A percentile compares a stretch with the other conserved stretches of the same genome.
These are phyloP conservation scores for Fregata magnificens DNA, from an alignment of 2,113 vertebrate genomes.

Conservation along the genomic window DNA sequence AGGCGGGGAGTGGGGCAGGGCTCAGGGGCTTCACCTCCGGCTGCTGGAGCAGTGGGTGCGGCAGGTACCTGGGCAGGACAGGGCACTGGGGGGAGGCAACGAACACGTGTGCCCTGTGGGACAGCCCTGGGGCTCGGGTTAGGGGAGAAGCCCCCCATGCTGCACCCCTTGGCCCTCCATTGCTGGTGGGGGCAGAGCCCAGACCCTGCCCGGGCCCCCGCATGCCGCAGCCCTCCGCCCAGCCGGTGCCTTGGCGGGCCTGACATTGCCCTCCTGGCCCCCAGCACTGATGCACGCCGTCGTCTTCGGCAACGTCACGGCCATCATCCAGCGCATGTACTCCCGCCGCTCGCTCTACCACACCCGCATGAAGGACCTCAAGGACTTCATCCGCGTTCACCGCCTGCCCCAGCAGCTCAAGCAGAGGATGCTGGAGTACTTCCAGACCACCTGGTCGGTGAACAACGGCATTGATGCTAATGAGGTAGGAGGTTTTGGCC, in stretches of 20 bases:
- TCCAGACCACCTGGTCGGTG: slow-evolving; percentile 97
- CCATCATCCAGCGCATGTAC: slow-evolving; percentile 99
- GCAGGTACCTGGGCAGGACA: neutral
- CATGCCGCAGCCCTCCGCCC: too few relatives aligned
- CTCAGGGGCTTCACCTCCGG: neutral
- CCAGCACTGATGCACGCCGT: slow-evolving; percentile 96
- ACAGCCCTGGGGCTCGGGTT: neutral
- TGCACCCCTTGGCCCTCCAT: fast-evolving
- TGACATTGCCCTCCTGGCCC: neutral
- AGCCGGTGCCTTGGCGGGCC: fast-evolving
- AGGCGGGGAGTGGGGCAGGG: slow-evolving; percentile 18
- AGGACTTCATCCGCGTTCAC: slow-evolving; percentile 94
- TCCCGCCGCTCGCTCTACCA: slow-evolving; percentile 95
- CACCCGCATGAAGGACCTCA: slow-evolving; percentile 95
- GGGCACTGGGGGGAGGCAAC: neutral
- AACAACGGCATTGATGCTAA: slow-evolving; percentile 96
- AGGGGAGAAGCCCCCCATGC: neutral
- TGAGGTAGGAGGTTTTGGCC: slow-evolving; percentile 73
- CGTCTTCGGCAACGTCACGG: slow-evolving; percentile 95
- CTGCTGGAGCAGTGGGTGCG: fast-evolving
- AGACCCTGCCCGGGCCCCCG: neutral
- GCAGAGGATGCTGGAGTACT: slow-evolving; percentile 95
- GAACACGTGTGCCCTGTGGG: fast-evolving
- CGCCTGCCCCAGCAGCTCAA: slow-evolving; percentile 93
- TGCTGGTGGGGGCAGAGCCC: neutral